Base-by-base conservation (phyloP, 2,888 invertebrate genomes). In the Athalia circularis region DNA sequence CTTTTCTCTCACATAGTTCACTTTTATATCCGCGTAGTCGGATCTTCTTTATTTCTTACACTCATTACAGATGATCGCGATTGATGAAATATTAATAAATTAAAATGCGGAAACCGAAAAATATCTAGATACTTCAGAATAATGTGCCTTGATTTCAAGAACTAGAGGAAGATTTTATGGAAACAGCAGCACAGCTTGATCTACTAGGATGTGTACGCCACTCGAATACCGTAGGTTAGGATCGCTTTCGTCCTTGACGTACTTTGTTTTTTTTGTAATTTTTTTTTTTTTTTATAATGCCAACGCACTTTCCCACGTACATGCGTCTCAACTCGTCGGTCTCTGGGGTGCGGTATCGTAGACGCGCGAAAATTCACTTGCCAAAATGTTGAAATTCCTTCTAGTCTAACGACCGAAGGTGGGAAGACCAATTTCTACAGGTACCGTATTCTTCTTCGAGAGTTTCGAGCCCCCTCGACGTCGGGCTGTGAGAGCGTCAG, bases 341-440 rank as follows among this genome's bases (percentile, higher is more conserved):
- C 65, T 48, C 65, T 13, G 13, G 65, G 65, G 65, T 48, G 65
- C 13, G 0, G 29, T 29, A 29, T 29, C 29, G 29, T 47, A 11
- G 13, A 4, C 54, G 50, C 5, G 3, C 3, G 54, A 7, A 68
- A 54, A 68, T 68, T 68, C 29, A n/a, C 68, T 68, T 54, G 29
- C 6, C 29, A 43, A 68, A 68, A 68, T 50, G 29, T 52, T 54
- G 54, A 43, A n/a, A 68, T 48, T 48, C 47, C 65, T 48, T 48
- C 47, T 13, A 65, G 65, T 65, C 65, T 65, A 65, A 65, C 65
- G 65, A 65, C 47, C 15, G 48, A n/a, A 65, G 48, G 48, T 65
- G 13, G 68, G n/a, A 68, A 6, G 54, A 68, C 9, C 68, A 68
- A 54, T 68, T 68, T 68, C 29, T 54, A 54, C 68, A 68, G 29